Percentiles rank a stretch among this genome's conserved stretches.
Evolutionary conservation across 1,140 invertebrate genomes (phyloP).

Genomic region (Drosophila chauvacae): DNA sequence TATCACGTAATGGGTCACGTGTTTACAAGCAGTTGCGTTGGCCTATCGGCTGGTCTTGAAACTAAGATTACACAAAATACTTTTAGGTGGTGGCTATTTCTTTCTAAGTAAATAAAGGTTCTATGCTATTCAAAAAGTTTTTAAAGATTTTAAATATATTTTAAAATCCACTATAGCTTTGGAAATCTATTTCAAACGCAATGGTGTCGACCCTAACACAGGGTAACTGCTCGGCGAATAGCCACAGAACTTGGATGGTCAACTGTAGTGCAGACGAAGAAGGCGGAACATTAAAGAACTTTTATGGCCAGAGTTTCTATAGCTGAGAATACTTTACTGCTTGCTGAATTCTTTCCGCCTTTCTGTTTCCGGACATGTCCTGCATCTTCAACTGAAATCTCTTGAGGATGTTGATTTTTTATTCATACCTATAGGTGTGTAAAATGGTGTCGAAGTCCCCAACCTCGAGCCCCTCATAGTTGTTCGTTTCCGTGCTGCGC

Average conservation of each 20-base stretch:
- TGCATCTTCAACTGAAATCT: constrained; percentile 13
- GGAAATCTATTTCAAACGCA: too few species aligned
- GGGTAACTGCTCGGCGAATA: constrained; percentile 7
- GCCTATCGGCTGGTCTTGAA: constrained; percentile 1
- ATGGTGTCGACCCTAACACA: not conserved
- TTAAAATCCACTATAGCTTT: not conserved
- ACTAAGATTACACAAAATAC: not conserved
- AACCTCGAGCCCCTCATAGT: constrained; percentile 18
- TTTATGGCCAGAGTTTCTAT: constrained; percentile 7
- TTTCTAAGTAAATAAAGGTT: too few species aligned
- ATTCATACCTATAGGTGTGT: constrained; percentile 39
- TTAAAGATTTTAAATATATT: too few species aligned
- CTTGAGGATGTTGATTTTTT: constrained; percentile 22
- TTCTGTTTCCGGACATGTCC: constrained; percentile 10
- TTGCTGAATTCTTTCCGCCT: not conserved
- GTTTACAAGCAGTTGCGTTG: constrained; percentile 12
- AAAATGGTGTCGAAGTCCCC: constrained; percentile 12
- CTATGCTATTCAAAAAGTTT: too few species aligned
- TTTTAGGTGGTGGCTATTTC: not conserved
- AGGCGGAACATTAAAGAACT: constrained; percentile 19
- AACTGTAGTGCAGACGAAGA: not conserved
- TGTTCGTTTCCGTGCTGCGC: not conserved
- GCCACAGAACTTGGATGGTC: not conserved
- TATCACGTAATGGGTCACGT: constrained; percentile 76
- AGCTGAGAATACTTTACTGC: constrained; percentile 1